phyloP scores from a whole-genome alignment of 2,888 invertebrate genomes.

The Strigamia maritima region DNA sequence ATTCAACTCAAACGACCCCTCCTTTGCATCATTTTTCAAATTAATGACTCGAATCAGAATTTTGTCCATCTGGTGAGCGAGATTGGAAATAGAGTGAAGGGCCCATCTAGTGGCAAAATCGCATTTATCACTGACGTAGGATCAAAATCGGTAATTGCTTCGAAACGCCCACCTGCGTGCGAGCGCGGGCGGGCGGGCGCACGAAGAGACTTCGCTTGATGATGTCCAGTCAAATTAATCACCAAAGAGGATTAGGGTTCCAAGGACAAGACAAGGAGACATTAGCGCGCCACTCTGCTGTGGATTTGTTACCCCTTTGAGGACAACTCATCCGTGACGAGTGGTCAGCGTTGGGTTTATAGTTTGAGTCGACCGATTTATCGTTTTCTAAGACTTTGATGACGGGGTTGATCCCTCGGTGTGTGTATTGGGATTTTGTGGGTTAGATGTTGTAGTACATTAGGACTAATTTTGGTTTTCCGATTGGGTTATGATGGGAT shows the following conservation, averaged over 20 bases:
- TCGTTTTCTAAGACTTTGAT: slow-evolving; percentile 17
- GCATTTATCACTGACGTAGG: slow-evolving; percentile 8
- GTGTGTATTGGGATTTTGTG: neutral
- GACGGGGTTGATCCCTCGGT: neutral
- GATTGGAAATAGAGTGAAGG: neutral
- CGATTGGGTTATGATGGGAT: neutral
- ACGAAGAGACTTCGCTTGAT: slow-evolving; percentile 15
- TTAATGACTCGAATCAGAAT: slow-evolving; percentile 15
- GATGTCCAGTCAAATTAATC: slow-evolving; percentile 19
- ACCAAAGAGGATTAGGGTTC: slow-evolving; percentile 3
- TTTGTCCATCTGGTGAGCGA: slow-evolving; percentile 6
- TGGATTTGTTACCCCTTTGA: slow-evolving; percentile 17
- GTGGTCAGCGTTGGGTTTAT: neutral
- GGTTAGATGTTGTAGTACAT: neutral
- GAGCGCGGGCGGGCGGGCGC: slow-evolving; percentile 1
- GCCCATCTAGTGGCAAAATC: neutral
- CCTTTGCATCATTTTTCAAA: neutral
- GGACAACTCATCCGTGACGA: neutral
- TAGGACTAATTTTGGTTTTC: neutral
- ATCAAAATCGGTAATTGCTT: slow-evolving; percentile 11
- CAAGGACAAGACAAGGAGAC: slow-evolving; percentile 11
- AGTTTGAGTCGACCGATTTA: neutral
- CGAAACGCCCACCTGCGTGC: slow-evolving; percentile 17
- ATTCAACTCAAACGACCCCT: neutral
- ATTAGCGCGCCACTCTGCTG: neutral